Percentiles rank a stretch among this genome's conserved stretches.
These are phyloP conservation scores for Onthophagus taurus DNA, from an alignment of 1,140 invertebrate genomes.

Conservation along the genomic window DNA sequence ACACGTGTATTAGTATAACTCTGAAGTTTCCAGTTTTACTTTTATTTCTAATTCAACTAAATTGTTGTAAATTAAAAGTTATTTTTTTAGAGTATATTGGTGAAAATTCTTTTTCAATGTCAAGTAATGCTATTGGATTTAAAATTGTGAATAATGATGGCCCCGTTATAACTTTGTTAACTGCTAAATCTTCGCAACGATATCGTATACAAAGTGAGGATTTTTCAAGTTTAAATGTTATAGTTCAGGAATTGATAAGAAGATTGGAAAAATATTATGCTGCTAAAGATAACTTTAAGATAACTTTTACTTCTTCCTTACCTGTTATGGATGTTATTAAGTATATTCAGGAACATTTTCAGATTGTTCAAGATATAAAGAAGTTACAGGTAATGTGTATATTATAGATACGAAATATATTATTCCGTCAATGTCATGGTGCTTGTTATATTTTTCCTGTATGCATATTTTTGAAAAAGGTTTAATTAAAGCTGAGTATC, in stretches of 20 bases:
- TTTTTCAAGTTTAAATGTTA: conserved; percentile 49
- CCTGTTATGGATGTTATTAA: conserved; percentile 36
- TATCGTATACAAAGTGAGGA: conserved; percentile 63
- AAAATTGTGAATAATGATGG: conserved; percentile 41
- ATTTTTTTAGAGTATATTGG: conserved; percentile 47
- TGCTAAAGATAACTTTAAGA: conserved; percentile 29
- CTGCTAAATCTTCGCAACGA: conserved; percentile 59
- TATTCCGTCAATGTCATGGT: too few relatives aligned
- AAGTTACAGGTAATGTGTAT: conserved; percentile 25
- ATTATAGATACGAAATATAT: neutral
- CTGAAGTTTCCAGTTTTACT: too few relatives aligned
- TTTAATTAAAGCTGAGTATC: too few relatives aligned
- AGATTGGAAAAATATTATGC: conserved; percentile 47
- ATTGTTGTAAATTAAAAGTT: neutral
- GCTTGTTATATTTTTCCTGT: too few relatives aligned
- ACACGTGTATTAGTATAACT: too few relatives aligned
- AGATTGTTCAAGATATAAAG: conserved; percentile 25
- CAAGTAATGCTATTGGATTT: conserved; percentile 49
- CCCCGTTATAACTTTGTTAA: conserved; percentile 52
- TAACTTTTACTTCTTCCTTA: conserved; percentile 37
- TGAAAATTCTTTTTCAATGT: conserved; percentile 38
- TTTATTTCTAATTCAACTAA: neutral
- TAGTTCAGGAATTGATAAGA: conserved; percentile 49
- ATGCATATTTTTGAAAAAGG: too few relatives aligned
- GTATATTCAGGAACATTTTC: conserved; percentile 47